Base-by-base conservation (phyloP, 2,888 invertebrate genomes). In the Morpho helenor region DNA sequence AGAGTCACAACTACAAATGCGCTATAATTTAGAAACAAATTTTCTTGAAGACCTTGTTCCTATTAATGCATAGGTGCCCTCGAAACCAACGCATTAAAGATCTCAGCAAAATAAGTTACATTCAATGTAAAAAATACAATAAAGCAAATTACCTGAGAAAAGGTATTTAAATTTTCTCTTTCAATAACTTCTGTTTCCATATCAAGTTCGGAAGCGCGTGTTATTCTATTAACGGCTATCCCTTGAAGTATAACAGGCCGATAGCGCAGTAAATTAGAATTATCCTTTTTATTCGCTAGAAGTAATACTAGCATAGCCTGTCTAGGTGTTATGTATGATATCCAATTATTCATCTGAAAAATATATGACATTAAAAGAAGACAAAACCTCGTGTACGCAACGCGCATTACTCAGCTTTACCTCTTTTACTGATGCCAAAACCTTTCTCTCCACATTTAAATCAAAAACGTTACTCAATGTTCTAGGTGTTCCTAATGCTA, bases 111-210 rank as follows among this genome's bases (percentile, higher is more conserved):
- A 45, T 39, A 39, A 49, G 53, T 3, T 53, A 44, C 3, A 8
- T 46, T 22, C 23, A 10, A 16, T 44, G 49, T 50, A 7, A 45
- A 39, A n/a, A 16, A 41, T 47, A 2, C 0, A n/a, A 40, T 23
- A 44, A 7, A 3, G 0, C 5, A 45, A 8, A 40, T 51, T 66
- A 86, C 87, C 79, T 77, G 73, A n/a, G 73, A 66, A 41, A 73
- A 59, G 61, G 71, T 74, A 62, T 77, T 76, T 16, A 86, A 69
- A 63, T 80, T 75, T 72, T 89, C 88, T 60, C 69, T 82, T 64
- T 87, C 87, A 62, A 89, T 84, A 0, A 89, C 87, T 75, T 88
- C 87, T 9, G 87, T 82, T 69, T 89, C 88, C 83, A 86, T 82
- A 59, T 89, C 86, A 41, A 89, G 70, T 69, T 89, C 89, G 2